These are phyloP conservation scores for Lutjanus campechanus DNA, from an alignment of 2,797 vertebrate genomes.

Conservation along the genomic window DNA sequence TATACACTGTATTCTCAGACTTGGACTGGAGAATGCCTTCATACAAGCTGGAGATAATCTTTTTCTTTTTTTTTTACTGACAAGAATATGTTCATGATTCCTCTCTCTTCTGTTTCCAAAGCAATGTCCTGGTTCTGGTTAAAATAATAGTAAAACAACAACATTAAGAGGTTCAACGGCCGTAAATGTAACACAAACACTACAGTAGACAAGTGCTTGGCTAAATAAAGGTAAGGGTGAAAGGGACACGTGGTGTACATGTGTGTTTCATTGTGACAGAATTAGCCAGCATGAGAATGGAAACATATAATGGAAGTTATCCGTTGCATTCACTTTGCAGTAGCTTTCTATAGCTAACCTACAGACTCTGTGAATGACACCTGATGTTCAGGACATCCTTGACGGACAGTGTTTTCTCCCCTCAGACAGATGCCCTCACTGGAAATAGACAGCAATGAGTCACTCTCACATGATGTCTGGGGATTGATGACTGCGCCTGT, in stretches of 20 bases:
- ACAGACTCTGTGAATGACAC: conserved; percentile 12
- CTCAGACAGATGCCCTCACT: conserved; percentile 49
- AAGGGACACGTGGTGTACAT: not conserved
- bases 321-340: conserved; percentile 3
- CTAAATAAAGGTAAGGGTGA: conserved; percentile 1
- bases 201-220: not conserved
- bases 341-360: conserved; percentile 47
- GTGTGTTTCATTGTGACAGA: conserved; percentile 20
- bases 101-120: no score
- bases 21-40: no score
- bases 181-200: not conserved
- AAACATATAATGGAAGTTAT: conserved; percentile 30
- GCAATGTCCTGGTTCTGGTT: no score
- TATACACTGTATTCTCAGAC: no score
- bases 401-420: conserved; percentile 16
- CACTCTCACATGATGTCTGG: conserved; percentile 42
- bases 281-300: conserved; percentile 32
- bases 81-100: no score
- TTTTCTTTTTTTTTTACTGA: no score
- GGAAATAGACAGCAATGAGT: conserved; percentile 59
- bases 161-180: not conserved
- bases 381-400: conserved; percentile 33
- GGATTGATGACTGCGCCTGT: conserved; percentile 32
- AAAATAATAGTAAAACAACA: not conserved
- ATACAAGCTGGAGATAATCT: no score